Evolutionary conservation across 2,888 invertebrate genomes (phyloP).

Genomic region (Rhaphigaster nebulosa): DNA sequence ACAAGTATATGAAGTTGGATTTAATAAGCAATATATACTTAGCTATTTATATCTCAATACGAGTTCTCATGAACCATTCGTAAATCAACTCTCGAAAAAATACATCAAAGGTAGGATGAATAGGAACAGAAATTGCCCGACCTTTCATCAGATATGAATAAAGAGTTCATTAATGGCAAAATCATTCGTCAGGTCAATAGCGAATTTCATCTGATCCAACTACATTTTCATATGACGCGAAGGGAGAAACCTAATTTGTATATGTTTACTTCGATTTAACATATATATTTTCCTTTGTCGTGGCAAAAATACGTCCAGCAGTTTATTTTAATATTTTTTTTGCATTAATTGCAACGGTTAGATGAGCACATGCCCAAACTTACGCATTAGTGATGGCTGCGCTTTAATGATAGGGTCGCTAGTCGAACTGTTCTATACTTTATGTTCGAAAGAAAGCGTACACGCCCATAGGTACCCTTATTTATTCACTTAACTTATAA

Average conservation of each 20-base stretch:
- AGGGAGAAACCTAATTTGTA: too few species aligned
- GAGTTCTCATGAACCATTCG: not conserved
- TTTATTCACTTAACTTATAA: too few species aligned
- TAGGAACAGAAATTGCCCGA: not conserved
- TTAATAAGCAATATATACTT: not conserved
- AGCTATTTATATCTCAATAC: not conserved
- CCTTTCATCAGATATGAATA: constrained; percentile 9
- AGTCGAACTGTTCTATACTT: too few species aligned
- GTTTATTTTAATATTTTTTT: too few species aligned
- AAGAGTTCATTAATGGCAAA: not conserved
- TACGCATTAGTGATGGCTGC: too few species aligned
- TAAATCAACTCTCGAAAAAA: not conserved
- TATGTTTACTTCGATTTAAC: not conserved
- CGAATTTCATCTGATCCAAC: not conserved
- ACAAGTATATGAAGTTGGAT: too few species aligned
- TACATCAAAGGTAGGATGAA: not conserved
- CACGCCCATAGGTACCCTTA: too few species aligned
- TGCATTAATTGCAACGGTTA: too few species aligned
- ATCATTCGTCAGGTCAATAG: not conserved
- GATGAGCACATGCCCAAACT: too few species aligned
- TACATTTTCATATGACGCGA: not conserved
- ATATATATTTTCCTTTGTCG: not conserved
- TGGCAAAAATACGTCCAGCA: too few species aligned
- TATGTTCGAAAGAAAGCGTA: too few species aligned
- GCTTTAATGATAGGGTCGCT: too few species aligned